phyloP scores from a whole-genome alignment of 2,888 invertebrate genomes.

The Sminthurides aquaticus region DNA sequence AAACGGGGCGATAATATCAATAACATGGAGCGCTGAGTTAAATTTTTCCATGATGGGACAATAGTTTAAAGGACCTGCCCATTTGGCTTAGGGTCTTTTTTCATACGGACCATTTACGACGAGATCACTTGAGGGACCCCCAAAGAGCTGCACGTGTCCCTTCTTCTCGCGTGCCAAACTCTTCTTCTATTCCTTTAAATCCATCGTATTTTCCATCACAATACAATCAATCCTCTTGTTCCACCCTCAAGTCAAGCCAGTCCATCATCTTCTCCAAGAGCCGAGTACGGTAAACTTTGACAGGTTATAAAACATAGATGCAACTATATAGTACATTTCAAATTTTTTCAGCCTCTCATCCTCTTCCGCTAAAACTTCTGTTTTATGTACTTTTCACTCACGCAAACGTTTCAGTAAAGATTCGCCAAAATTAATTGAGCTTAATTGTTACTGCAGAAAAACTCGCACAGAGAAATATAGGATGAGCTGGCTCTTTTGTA shows the following conservation, averaged over 20 bases:
- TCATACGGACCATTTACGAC: conserved; percentile 27
- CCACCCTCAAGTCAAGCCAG: too few relatives aligned
- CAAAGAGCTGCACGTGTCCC: conserved; percentile 28
- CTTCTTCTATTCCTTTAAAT: neutral
- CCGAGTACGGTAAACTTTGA: too few relatives aligned
- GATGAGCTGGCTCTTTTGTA: too few relatives aligned
- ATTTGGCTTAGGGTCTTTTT: neutral
- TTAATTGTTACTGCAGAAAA: too few relatives aligned
- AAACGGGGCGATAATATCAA: neutral
- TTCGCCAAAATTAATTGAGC: too few relatives aligned
- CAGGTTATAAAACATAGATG: too few relatives aligned
- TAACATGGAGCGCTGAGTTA: neutral
- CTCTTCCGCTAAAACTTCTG: too few relatives aligned
- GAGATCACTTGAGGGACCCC: conserved; percentile 36
- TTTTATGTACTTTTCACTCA: too few relatives aligned
- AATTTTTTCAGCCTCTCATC: too few relatives aligned
- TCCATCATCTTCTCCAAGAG: conserved; percentile 9
- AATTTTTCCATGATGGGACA: neutral
- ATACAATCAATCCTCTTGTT: neutral
- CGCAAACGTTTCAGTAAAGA: too few relatives aligned
- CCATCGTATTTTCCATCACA: neutral
- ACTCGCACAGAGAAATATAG: too few relatives aligned
- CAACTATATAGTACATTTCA: too few relatives aligned
- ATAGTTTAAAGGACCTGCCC: conserved; percentile 7
- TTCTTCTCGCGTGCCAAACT: conserved; percentile 25